A percentile compares a stretch with the other conserved stretches of the same genome.
Conservation (phyloP, 1,140 invertebrate species). For the Acromyrmex heyeri region DNA sequence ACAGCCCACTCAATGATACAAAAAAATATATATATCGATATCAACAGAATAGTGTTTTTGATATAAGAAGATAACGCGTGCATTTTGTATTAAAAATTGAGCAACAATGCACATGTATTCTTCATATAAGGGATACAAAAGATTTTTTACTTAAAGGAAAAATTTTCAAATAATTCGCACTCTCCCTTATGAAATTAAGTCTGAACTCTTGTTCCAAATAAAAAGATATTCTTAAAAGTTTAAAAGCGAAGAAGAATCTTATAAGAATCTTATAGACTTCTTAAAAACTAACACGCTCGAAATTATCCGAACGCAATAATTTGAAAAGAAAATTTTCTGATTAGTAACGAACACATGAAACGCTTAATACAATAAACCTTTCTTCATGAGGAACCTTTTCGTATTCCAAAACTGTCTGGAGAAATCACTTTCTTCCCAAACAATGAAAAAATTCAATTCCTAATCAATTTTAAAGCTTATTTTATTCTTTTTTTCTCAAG, state of each 20-base stretch:
- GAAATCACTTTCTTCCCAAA: not conserved
- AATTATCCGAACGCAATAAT: not conserved
- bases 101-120: not conserved
- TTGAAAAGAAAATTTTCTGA: not conserved
- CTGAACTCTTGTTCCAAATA: conserved; percentile 22
- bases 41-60: not conserved
- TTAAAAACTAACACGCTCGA: conserved; percentile 25
- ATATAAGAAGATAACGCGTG: not conserved
- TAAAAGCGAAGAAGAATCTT: not conserved
- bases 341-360: not conserved
- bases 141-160: not conserved
- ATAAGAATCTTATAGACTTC: not conserved
- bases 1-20: too few species aligned
- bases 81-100: conserved; percentile 11
- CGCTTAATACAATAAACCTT: conserved; percentile 6
- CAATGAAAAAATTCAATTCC: conserved; percentile 29
- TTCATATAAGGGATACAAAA: not conserved
- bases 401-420: conserved; percentile 1
- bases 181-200: not conserved
- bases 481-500: conserved; percentile 25
- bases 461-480: conserved; percentile 45
- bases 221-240: conserved; percentile 30
- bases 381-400: conserved; percentile 20
- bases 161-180: not conserved
- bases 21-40: too few species aligned